Evolutionary conservation across 2,113 vertebrate genomes (phyloP), one percentile per base, ranked within the genome.

Genomic region (Willisornis vidua): DNA sequence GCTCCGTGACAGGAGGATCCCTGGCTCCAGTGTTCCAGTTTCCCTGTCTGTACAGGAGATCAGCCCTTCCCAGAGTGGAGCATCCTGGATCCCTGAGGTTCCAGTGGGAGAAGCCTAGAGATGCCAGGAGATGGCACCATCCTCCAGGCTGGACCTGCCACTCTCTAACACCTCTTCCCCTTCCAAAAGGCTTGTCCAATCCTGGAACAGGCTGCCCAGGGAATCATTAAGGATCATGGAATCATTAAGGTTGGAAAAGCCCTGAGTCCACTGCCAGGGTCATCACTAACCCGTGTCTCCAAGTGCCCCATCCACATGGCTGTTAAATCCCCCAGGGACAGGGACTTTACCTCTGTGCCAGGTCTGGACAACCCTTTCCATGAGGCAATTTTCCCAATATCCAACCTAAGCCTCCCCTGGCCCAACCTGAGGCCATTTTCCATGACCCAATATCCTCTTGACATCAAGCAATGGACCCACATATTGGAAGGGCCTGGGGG

Each of bases 61-160:
- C 35, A 5, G 7, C 29, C 76, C 76, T 71, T 19, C 2, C 24
- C 19, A 2, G 31, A 3, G 22, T 6, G 0, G 8, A 35, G 26
- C 78, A 7, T 41, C 52, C 74, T 26, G 4, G 55, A 1, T 6
- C 2, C 12, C 29, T 6, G 17, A 24, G 8, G 57, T 29, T 39
- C 16, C 3, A 6, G 39, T 24, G 51, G 74, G 80, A 35, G 9
- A 6, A 45, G 52, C 35, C 33, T 2, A 18, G 43, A 1, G 23
- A 37, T 81, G 82, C 89, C 95, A 41, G 95, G 95, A 95, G 95
- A 14, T 93, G 92, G 90, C 95, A 94, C 67, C 90, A 52, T 43
- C 66, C 61, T 49, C 75, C 66, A 9, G 12, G 39, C 67, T 4
- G 77, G 72, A 55, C 29, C 77, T 58, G 84, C 31, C 70, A 13